Evolutionary conservation across 2,888 invertebrate species (phyloP).

Genomic region (Dicyrtomina minuta): DNA sequence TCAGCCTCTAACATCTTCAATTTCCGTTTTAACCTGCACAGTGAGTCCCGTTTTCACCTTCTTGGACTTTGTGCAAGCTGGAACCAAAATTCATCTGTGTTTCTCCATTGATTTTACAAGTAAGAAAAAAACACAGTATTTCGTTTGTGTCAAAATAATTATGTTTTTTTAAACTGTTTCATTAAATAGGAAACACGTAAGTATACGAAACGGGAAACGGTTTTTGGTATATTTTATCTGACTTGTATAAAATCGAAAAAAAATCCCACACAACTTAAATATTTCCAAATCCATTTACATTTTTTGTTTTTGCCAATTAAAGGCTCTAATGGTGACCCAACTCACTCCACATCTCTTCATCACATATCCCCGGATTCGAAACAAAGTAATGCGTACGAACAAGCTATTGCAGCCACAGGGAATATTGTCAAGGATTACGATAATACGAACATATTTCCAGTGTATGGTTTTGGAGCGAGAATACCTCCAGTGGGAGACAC

Average conservation of each 20-base stretch:
- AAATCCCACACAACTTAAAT: too few relatives aligned
- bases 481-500: slow-evolving; percentile 59
- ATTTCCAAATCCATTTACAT: too few relatives aligned
- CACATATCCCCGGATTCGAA: slow-evolving; percentile 44
- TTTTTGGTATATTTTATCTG: too few relatives aligned
- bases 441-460: slow-evolving; percentile 60
- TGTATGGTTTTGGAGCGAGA: slow-evolving; percentile 59
- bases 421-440: slow-evolving; percentile 60
- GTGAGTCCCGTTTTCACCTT: slow-evolving; percentile 57
- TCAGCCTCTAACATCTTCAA: slow-evolving; percentile 15
- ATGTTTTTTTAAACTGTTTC: too few relatives aligned
- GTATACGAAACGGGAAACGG: too few relatives aligned
- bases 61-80: slow-evolving; percentile 63
- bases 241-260: too few relatives aligned
- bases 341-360: slow-evolving; percentile 46
- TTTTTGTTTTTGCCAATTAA: too few relatives aligned
- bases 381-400: slow-evolving; percentile 57
- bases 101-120: slow-evolving; percentile 60
- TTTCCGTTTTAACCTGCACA: slow-evolving; percentile 45
- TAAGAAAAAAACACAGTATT: too few relatives aligned
- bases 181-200: too few relatives aligned
- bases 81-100: slow-evolving; percentile 59
- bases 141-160: too few relatives aligned
- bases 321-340: slow-evolving; percentile 50
- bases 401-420: slow-evolving; percentile 57